Evolutionary conservation across 2,888 invertebrate species (phyloP).

Genomic region (Ellobium chinense): DNA sequence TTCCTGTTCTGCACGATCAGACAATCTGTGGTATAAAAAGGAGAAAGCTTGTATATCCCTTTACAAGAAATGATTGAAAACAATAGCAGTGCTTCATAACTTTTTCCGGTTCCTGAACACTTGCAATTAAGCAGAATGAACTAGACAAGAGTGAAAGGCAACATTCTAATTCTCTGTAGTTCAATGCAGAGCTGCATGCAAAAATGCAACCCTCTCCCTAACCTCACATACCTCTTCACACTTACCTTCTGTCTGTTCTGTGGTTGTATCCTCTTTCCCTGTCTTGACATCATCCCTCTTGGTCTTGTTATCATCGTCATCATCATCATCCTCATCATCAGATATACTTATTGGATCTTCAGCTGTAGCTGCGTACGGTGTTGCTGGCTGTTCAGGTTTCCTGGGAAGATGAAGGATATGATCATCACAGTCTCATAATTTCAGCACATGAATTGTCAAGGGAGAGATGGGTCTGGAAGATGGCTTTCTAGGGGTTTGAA

Average conservation of each 20-base stretch:
- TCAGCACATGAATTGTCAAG: background rate
- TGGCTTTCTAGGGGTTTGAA: too few species aligned
- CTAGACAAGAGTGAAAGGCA: too few species aligned
- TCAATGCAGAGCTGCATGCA: background rate
- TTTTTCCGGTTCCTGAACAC: too few species aligned
- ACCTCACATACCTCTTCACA: background rate
- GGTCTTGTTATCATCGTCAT: constrained; percentile 15
- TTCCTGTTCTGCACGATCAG: too few species aligned
- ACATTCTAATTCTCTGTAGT: too few species aligned
- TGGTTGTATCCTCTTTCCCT: constrained; percentile 44
- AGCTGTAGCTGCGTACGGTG: background rate
- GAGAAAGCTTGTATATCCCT: too few species aligned
- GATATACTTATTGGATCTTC: constrained; percentile 33
- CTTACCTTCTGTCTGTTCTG: constrained; percentile 24
- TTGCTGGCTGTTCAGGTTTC: background rate
- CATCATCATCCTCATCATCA: constrained; percentile 46
- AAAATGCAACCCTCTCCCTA: background rate
- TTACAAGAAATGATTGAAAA: too few species aligned
- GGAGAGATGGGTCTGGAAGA: too few species aligned
- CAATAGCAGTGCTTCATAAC: too few species aligned
- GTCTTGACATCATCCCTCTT: constrained; percentile 46
- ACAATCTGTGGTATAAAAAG: too few species aligned
- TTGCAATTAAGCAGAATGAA: too few species aligned
- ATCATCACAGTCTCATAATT: background rate
- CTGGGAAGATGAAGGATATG: background rate